Evolutionary conservation across 2,888 invertebrate genomes (phyloP), one percentile per base, ranked within the genome.

Genomic region (Trissoscelio sp.): DNA sequence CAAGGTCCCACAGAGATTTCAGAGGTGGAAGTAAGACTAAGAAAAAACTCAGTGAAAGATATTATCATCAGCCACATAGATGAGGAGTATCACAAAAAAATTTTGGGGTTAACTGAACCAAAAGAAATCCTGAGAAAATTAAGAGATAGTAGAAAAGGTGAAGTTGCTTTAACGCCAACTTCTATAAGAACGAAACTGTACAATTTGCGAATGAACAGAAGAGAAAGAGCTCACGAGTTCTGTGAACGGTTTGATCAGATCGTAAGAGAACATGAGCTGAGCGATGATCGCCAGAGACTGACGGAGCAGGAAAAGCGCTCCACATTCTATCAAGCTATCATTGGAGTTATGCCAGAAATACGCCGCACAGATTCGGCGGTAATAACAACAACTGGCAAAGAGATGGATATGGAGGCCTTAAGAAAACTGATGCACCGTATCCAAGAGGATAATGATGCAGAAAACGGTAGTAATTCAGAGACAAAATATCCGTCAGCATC

Each of bases 1-100:
- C 20, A 22, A 11, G 73, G 53, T 34, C 75, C 74, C 57, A 28
- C 24, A 7, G 66, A 51, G 3, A 9, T 79, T 3, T 44, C 73
- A 37, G 81, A 62, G 6, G n/a, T 3, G 5, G 51, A 73, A 2
- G 2, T 12, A 0, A 39, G 3, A 7, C 4, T 80, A 53, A 77
- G 81, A 4, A 83, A 84, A 37, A 83, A 83, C 44, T 79, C 79
- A 1, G 84, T 83, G 0, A 83, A 82, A 55, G 83, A 81, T 14
- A 83, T 82, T 2, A 81, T 74, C 1, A 66, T 67, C 9, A 58
- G 24, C 11, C 80, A 73, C 9, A 80, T 80, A 4, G 78, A 83
- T 57, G 70, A 83, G 55, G 78, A 79, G 0, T 79, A 78, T 58
- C 83, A 67, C 20, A 83, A 74, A 12, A 81, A 75, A 20, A 83